Base-by-base conservation (phyloP, 2,797 vertebrate species). In the Oryzias dopingdopingensis region DNA sequence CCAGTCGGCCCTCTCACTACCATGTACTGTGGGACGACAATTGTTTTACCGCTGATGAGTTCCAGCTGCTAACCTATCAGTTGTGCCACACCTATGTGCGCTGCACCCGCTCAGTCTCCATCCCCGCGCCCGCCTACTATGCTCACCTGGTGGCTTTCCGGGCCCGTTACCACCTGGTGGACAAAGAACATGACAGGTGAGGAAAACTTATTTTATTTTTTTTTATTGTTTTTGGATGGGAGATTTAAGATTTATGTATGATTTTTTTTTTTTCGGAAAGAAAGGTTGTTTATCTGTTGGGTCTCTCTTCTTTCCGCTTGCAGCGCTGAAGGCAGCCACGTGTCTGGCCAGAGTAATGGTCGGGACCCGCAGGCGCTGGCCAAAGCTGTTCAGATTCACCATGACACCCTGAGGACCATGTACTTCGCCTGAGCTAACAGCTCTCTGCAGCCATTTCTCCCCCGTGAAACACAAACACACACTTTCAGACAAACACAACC, bases 331-430 rank as follows among this genome's bases (percentile, higher is more conserved):
- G 97, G 97, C 87, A 99, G 97, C 88, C 97, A 99, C 70, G 96
- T 98, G 83, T 99, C 96, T 1, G 96, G 97, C 83, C 97, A 99
- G 92, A 99, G 96, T 86, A 99, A 99, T 77, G 96, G 96, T 58
- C 94, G 96, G 82, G 97, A 99, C 81, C 96, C 96, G 62, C 96
- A 98, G 88, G 97, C 97, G 66, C 88, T 99, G 90, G 97, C 97
- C 71, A 99, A 98, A 92, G 97, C 97, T n/a, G 97, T 99, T 82
- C 97, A 99, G 91, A 97, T 99, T 87, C 97, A 99, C 90, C 96
- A 98, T 76, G 97, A 99, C 91, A 98, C 96, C 88, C 94, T 99
- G 91, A 95, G 96, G 93, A 99, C 97, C 93, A 99, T 99, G 97
- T 98, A 99, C 93, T 99, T 99, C 90, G 96, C 97, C 92, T 99